Evolutionary conservation across 2,888 invertebrate species (phyloP).

Genomic region (Platycnemis pennipes): DNA sequence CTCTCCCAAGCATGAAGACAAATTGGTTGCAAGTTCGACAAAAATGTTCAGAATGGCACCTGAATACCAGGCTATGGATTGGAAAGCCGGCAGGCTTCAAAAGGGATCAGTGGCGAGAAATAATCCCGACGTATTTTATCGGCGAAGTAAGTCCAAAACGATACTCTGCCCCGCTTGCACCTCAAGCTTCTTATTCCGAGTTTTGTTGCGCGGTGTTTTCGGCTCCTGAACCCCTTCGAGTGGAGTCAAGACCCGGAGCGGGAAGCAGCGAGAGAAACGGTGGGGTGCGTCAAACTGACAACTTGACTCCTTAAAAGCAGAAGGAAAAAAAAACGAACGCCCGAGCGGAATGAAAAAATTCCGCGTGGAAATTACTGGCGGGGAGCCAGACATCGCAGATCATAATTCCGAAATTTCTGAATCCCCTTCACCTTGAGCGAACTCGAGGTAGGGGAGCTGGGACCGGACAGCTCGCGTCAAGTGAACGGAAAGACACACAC

Average conservation of each 20-base stretch:
- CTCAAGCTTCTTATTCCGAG: neutral
- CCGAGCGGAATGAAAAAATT: neutral
- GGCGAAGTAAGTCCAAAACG: neutral
- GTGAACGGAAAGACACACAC: neutral
- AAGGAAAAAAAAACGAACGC: neutral
- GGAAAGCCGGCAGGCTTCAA: neutral
- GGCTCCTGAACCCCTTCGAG: too few species aligned
- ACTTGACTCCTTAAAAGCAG: neutral
- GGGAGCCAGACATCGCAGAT: conserved; percentile 8
- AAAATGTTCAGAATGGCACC: too few species aligned
- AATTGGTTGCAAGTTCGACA: too few species aligned
- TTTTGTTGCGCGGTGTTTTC: neutral
- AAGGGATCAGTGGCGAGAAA: neutral
- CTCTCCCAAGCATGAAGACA: too few species aligned
- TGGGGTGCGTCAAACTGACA: neutral
- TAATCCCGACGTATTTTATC: neutral
- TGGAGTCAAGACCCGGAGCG: neutral
- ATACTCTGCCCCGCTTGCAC: neutral
- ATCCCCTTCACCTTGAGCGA: neutral
- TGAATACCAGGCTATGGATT: too few species aligned
- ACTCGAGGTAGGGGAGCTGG: neutral
- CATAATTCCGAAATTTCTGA: conserved; percentile 13
- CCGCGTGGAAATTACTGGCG: neutral
- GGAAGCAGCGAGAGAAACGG: neutral
- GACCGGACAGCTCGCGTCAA: neutral